Evolutionary conservation across 1,140 invertebrate species (phyloP).

Genomic region (Thereuonema tuberculata): DNA sequence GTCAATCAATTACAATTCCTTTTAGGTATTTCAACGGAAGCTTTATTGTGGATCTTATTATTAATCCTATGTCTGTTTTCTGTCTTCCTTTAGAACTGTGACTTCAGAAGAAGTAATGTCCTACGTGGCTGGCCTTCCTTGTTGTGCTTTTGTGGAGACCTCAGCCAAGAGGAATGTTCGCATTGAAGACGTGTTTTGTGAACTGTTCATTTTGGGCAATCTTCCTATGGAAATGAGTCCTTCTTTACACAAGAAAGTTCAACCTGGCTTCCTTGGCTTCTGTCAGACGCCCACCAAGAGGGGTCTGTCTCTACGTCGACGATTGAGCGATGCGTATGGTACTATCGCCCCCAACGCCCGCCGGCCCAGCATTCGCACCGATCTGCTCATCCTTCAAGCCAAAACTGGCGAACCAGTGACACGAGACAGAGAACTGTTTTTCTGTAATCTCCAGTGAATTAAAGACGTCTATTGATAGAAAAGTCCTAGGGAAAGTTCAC

Average conservation of each 20-base stretch:
- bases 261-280: conserved; percentile 23
- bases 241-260: conserved; percentile 49
- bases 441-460: too few species aligned
- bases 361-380: conserved; percentile 65
- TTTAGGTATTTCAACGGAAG: too few species aligned
- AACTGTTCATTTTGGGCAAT: conserved; percentile 61
- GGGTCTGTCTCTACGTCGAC: conserved; percentile 53
- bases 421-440: too few species aligned
- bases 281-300: conserved; percentile 29
- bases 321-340: conserved; percentile 66
- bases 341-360: conserved; percentile 68
- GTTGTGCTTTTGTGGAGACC: conserved; percentile 63
- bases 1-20: too few species aligned
- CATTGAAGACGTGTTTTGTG: conserved; percentile 65
- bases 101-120: conserved; percentile 50
- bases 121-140: conserved; percentile 52
- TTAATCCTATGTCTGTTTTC: too few species aligned
- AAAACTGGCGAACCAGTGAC: conserved; percentile 39
- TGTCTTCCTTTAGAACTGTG: too few species aligned
- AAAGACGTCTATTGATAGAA: too few species aligned
- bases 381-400: conserved; percentile 67
- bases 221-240: conserved; percentile 76
- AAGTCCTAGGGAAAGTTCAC: too few species aligned
- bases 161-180: conserved; percentile 63
- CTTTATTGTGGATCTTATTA: too few species aligned